Evolutionary conservation across 1,140 invertebrate genomes (phyloP).

Genomic region (Macrotrachela quadricornifera): DNA sequence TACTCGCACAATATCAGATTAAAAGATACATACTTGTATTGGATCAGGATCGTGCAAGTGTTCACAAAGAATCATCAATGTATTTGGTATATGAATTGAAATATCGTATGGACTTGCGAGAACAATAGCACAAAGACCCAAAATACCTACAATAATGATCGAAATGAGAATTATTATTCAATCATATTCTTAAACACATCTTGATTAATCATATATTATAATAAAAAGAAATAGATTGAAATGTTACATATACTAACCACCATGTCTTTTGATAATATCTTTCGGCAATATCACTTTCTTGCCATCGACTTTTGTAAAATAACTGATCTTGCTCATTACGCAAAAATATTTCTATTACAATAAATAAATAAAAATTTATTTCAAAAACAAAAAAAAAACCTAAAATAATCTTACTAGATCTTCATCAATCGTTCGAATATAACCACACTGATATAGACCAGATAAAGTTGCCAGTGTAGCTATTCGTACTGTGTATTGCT

Average conservation of each 20-base stretch:
- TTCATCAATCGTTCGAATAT: conserved; percentile 36
- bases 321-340: too few relatives aligned
- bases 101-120: conserved; percentile 70
- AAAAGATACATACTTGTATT: conserved; percentile 64
- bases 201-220: background rate
- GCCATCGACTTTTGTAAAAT: too few relatives aligned
- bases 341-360: too few relatives aligned
- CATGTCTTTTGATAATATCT: too few relatives aligned
- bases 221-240: background rate
- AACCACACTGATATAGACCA: conserved; percentile 62
- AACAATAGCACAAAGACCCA: conserved; percentile 68
- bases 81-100: conserved; percentile 54
- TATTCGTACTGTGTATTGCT: conserved; percentile 38
- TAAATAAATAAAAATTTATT: too few relatives aligned
- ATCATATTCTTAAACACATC: background rate
- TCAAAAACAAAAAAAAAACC: too few relatives aligned
- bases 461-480: conserved; percentile 56
- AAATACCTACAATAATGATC: conserved; percentile 41
- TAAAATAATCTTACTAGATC: conserved; percentile 29
- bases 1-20: too few relatives aligned
- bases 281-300: too few relatives aligned
- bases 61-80: conserved; percentile 52
- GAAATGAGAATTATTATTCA: conserved; percentile 3
- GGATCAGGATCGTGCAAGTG: conserved; percentile 70
- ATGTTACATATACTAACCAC: too few relatives aligned